These are phyloP conservation scores for Malachius bipustulatus DNA, from an alignment of 2,888 invertebrate species.

Conservation along the genomic window DNA sequence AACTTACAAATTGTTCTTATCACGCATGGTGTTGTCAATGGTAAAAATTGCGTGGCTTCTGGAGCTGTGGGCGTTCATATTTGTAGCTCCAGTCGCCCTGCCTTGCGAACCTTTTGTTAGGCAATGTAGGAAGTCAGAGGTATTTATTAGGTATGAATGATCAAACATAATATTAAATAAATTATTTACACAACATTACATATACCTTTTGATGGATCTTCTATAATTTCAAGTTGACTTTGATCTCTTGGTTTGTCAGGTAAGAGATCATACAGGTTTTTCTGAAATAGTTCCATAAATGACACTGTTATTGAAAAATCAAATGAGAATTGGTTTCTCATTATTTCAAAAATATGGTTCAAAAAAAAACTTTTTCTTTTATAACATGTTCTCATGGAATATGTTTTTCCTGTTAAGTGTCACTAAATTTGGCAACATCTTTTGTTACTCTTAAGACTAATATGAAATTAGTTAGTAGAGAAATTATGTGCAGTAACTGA, in stretches of 20 bases:
- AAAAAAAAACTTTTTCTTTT: conserved; percentile 55
- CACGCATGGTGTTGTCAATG: conserved; percentile 53
- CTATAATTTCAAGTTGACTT: conserved; percentile 67
- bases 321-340: conserved; percentile 40
- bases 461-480: too few relatives aligned
- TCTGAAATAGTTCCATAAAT: conserved; percentile 83
- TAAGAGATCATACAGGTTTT: conserved; percentile 75
- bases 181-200: too few relatives aligned
- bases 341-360: conserved; percentile 57
- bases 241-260: conserved; percentile 56
- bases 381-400: conserved; percentile 82
- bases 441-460: too few relatives aligned
- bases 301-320: conserved; percentile 63
- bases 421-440: too few relatives aligned
- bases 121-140: conserved; percentile 55
- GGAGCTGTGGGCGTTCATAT: too few relatives aligned
- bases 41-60: conserved; percentile 87
- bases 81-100: conserved; percentile 76
- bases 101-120: conserved; percentile 59
- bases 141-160: conserved; percentile 40
- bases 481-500: too few relatives aligned
- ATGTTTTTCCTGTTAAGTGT: too few relatives aligned
- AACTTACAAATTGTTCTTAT: conserved; percentile 33
- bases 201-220: conserved; percentile 44
- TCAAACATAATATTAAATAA: too few relatives aligned